phyloP scores from a whole-genome alignment of 1,140 invertebrate genomes.

The Holotrichia oblita region DNA sequence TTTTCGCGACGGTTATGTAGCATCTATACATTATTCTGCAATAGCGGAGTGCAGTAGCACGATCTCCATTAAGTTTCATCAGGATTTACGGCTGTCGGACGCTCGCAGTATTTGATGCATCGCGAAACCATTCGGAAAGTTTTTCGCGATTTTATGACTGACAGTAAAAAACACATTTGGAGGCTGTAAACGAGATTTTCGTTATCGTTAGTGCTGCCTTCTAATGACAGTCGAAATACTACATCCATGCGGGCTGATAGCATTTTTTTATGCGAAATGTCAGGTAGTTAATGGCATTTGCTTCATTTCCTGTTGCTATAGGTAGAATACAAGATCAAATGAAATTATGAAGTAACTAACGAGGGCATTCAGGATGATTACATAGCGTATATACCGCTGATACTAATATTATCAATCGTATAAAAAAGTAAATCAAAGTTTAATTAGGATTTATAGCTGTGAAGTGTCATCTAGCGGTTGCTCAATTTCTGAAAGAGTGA shows the following conservation, averaged over 20 bases:
- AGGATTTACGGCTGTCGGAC: neutral
- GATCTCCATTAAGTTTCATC: constrained; percentile 16
- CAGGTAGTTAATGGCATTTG: neutral
- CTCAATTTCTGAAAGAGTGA: too few species aligned
- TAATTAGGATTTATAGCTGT: too few species aligned
- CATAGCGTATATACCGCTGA: too few species aligned
- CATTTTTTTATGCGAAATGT: neutral
- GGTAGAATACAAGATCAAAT: too few species aligned
- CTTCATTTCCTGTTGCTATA: neutral
- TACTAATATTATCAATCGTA: too few species aligned
- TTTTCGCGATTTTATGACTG: constrained; percentile 16
- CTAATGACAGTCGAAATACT: neutral
- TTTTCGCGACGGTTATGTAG: constrained; percentile 4
- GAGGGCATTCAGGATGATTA: too few species aligned
- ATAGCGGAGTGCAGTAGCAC: neutral
- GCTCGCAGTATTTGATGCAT: neutral
- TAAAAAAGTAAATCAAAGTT: too few species aligned
- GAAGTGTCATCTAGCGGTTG: too few species aligned
- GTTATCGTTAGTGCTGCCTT: neutral
- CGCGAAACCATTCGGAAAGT: neutral
- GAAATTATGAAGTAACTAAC: too few species aligned
- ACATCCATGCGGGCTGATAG: neutral
- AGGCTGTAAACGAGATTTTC: neutral
- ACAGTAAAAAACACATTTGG: neutral
- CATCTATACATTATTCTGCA: neutral